Evolutionary conservation across 2,797 vertebrate genomes (phyloP).

Genomic region (Pangasius sanitwongsei): DNA sequence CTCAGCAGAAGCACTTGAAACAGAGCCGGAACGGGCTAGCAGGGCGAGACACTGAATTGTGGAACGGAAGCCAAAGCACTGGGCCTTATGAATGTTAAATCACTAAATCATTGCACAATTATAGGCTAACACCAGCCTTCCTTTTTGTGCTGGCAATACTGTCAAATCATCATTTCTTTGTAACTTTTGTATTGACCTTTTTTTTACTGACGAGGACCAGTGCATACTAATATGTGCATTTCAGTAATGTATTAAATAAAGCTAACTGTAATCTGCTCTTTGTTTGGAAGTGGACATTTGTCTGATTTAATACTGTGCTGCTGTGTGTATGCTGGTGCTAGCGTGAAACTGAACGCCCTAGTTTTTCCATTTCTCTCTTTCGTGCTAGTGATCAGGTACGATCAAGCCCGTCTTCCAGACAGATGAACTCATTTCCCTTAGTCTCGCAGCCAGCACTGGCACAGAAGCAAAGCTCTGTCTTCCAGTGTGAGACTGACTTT

Average conservation of each 20-base stretch:
- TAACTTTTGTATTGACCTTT: constrained; percentile 27
- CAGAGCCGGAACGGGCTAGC: constrained; percentile 14
- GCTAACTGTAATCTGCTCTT: constrained; percentile 1
- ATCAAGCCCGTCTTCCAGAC: neutral
- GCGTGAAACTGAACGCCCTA: neutral
- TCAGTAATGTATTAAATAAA: constrained; percentile 37
- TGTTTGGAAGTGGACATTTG: neutral
- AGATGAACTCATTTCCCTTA: constrained; percentile 11
- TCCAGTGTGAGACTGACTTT: too few relatives aligned
- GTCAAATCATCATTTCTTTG: constrained; percentile 14
- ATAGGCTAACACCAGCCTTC: constrained; percentile 11
- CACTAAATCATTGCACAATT: constrained; percentile 35
- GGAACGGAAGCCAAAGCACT: constrained; percentile 31
- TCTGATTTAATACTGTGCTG: neutral
- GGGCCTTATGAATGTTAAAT: constrained; percentile 26
- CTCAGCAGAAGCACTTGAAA: constrained; percentile 46
- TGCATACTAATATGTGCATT: constrained; percentile 26
- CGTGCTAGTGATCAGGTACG: neutral
- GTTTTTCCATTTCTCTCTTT: neutral
- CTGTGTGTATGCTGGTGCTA: neutral
- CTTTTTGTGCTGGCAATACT: constrained; percentile 5
- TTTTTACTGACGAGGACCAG: constrained; percentile 12
- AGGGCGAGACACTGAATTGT: constrained; percentile 16
- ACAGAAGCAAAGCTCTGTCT: neutral
- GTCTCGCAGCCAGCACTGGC: neutral